Percentiles rank a stretch among this genome's conserved stretches.
Evolutionary conservation across 2,113 vertebrate genomes (phyloP).

Genomic region (Ochotona curzoniae): DNA sequence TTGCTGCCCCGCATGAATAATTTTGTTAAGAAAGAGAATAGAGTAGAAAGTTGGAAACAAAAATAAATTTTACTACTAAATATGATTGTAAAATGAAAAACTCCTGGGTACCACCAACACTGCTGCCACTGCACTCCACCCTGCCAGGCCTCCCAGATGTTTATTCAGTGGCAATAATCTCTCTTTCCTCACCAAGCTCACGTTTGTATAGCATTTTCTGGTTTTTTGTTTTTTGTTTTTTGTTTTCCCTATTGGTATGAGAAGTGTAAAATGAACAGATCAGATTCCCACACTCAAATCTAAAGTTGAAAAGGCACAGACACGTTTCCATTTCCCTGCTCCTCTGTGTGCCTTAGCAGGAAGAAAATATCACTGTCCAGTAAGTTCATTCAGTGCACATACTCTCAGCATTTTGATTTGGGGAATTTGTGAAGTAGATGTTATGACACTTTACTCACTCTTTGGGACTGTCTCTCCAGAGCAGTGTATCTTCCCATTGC

Average conservation of each 20-base stretch:
- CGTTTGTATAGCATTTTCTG: not conserved
- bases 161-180: not conserved
- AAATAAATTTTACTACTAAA: not conserved
- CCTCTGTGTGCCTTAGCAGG: not conserved
- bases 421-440: not conserved
- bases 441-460: not conserved
- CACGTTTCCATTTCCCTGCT: not conserved
- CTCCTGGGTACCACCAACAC: accelerated
- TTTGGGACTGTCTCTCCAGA: not conserved
- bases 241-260: not conserved
- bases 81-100: not conserved
- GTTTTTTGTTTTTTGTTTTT: no score
- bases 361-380: not conserved
- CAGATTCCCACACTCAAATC: not conserved
- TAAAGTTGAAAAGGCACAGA: not conserved
- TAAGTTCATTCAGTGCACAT: not conserved
- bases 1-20: not conserved
- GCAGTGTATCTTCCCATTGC: not conserved
- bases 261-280: not conserved
- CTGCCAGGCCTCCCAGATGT: not conserved
- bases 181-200: not conserved
- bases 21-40: not conserved
- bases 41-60: not conserved
- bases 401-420: not conserved
- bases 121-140: not conserved